phyloP scores from a whole-genome alignment of 2,113 vertebrate genomes.

The cattle (Bos taurus) region DNA sequence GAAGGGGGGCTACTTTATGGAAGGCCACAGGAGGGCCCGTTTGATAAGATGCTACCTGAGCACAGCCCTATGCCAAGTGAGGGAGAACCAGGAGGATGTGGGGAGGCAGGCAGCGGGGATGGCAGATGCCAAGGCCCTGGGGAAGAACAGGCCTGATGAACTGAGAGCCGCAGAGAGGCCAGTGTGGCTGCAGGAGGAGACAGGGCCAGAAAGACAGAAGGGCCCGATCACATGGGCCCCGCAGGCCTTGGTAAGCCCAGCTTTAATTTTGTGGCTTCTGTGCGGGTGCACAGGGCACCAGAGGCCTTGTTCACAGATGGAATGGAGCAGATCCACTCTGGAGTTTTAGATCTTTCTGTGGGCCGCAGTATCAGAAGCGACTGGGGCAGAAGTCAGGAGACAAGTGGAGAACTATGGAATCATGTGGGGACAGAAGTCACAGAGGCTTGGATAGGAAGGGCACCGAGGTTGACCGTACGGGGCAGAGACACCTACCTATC shows the following conservation, averaged over 20 bases:
- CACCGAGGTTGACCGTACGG: neutral
- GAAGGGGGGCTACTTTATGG: too few species aligned
- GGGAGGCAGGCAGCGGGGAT: neutral
- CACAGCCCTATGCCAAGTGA: neutral
- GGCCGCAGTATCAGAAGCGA: neutral
- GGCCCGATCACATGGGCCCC: fast-evolving
- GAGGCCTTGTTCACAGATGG: too few species aligned
- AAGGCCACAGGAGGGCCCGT: neutral
- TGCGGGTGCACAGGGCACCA: fast-evolving
- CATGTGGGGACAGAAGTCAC: neutral
- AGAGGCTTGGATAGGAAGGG: too few species aligned
- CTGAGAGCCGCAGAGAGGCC: neutral
- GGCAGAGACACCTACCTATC: neutral
- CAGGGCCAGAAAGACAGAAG: neutral
- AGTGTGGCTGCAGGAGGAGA: neutral
- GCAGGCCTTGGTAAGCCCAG: too few species aligned
- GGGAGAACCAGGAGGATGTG: neutral
- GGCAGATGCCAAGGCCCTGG: neutral
- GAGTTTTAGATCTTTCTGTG: neutral
- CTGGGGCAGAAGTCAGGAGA: neutral
- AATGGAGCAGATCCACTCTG: fast-evolving
- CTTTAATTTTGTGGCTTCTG: neutral
- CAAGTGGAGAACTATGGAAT: fast-evolving
- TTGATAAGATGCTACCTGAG: neutral
- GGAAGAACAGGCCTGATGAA: neutral